Base-by-base conservation (phyloP, 1,140 invertebrate genomes). In the Antheraea mylitta region DNA sequence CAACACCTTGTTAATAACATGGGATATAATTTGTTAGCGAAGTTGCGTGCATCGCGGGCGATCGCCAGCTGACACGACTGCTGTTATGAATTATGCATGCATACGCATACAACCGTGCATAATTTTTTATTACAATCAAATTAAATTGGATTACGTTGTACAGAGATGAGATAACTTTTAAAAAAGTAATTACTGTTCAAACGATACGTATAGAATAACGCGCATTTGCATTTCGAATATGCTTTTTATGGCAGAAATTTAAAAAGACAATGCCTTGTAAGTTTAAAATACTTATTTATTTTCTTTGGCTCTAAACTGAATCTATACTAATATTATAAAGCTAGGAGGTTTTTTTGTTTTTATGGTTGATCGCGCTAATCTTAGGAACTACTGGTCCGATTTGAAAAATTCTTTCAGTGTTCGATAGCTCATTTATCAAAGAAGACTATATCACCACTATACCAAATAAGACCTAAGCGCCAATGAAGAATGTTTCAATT, bases 81-180 rank as follows among this genome's bases (percentile, higher is more conserved):
- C 11, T 61, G 19, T 61, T 36, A 61, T 61, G 60, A 30, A 61
- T 61, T 61, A 61, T 61, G 60, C 60, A 61, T 61, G 19, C 19
- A 53, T 53, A 53, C 16, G 45, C 45, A 53, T 53, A 53, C 45
- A 53, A 16, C 11, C 45, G 13, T 53, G 45, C 11, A n/a, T 53
- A 53, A 53, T 53, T 53, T 42, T 53, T 16, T 16, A 53, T 53
- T 53, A 53, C 45, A 53, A 53, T 53, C 9, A 53, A 53, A 53
- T 16, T 16, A 53, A 53, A 53, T n/a, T 53, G 45, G 45, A 53
- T 53, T 53, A 53, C 16, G 45, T 53, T 16, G 45, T 53, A 53
- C 1, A 53, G 45, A 16, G 11, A 53, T 13, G 11, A 11, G 45
- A 16, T 53, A 42, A 42, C 38, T 42, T 9, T 53, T 16, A 2